Evolutionary conservation across 1,140 invertebrate species (phyloP).

Genomic region (Caenorhabditis brenneri): DNA sequence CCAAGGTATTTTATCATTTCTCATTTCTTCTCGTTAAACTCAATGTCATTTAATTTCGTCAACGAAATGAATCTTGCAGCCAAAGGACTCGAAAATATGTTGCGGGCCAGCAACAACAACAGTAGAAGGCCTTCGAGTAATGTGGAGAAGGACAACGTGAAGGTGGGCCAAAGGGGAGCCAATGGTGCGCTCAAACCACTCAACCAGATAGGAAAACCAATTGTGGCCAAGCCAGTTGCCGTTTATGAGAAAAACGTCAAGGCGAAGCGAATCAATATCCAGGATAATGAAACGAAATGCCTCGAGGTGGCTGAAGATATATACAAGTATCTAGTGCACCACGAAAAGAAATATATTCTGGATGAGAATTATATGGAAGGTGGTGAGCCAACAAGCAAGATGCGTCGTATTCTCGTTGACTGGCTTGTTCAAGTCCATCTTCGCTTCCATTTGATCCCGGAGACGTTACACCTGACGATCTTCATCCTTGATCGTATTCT

Average conservation of each 20-base stretch:
- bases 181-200: slow-evolving; percentile 1
- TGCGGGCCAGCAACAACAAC: slow-evolving; percentile 7
- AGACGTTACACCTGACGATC: slow-evolving; percentile 51
- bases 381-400: slow-evolving; percentile 30
- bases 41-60: background rate
- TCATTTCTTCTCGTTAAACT: background rate
- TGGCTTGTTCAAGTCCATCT: slow-evolving; percentile 53
- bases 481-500: slow-evolving; percentile 44
- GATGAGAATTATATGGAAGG: background rate
- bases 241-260: background rate
- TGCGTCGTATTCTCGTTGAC: slow-evolving; percentile 52
- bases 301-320: slow-evolving; percentile 8
- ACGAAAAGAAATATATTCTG: slow-evolving; percentile 26
- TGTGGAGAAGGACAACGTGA: background rate
- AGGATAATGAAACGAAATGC: background rate
- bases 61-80: slow-evolving; percentile 22
- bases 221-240: background rate
- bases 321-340: slow-evolving; percentile 36
- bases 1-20: slow-evolving; percentile 5
- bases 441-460: slow-evolving; percentile 46
- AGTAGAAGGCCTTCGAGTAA: slow-evolving; percentile 30
- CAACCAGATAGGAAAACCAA: background rate
- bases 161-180: background rate
- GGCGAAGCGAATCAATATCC: background rate
- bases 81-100: slow-evolving; percentile 5